Evolutionary conservation across 2,888 invertebrate genomes (phyloP).

Genomic region (Nomada lathburiana): DNA sequence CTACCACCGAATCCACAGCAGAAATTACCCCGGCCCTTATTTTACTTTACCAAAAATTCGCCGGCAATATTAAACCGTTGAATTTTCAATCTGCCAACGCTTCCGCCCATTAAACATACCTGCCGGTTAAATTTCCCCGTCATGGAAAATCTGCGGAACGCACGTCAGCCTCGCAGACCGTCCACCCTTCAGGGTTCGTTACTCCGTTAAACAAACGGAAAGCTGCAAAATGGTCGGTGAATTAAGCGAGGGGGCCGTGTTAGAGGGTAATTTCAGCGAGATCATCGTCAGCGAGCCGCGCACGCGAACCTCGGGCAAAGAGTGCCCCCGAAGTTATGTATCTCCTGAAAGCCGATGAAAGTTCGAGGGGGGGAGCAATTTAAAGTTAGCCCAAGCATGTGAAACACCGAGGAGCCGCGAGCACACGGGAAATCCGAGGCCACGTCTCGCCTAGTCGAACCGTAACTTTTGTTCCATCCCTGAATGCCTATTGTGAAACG

Average conservation of each 20-base stretch:
- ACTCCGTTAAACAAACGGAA: constrained; percentile 44
- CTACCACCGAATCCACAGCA: too few species aligned
- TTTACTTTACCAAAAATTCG: too few species aligned
- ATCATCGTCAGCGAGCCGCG: constrained; percentile 44
- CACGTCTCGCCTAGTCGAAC: not conserved
- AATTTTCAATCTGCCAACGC: too few species aligned
- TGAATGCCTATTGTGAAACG: constrained; percentile 36
- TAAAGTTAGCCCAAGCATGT: constrained; percentile 68
- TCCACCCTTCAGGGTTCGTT: not conserved
- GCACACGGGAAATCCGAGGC: constrained; percentile 29
- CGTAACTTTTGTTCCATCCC: constrained; percentile 18
- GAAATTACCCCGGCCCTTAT: too few species aligned
- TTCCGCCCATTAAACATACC: not conserved
- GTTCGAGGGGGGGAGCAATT: constrained; percentile 66
- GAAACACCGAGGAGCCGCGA: constrained; percentile 34
- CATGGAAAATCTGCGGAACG: not conserved
- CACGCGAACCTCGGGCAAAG: constrained; percentile 34
- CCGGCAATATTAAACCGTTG: too few species aligned
- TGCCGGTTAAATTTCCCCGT: not conserved
- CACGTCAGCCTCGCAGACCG: not conserved
- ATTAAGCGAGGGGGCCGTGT: constrained; percentile 26
- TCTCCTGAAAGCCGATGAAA: constrained; percentile 71
- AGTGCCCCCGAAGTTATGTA: constrained; percentile 65
- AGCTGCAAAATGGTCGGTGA: constrained; percentile 27
- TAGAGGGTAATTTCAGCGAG: constrained; percentile 43